Base-by-base conservation (phyloP, 1,140 invertebrate genomes). In the Brachionus plicatilis region DNA sequence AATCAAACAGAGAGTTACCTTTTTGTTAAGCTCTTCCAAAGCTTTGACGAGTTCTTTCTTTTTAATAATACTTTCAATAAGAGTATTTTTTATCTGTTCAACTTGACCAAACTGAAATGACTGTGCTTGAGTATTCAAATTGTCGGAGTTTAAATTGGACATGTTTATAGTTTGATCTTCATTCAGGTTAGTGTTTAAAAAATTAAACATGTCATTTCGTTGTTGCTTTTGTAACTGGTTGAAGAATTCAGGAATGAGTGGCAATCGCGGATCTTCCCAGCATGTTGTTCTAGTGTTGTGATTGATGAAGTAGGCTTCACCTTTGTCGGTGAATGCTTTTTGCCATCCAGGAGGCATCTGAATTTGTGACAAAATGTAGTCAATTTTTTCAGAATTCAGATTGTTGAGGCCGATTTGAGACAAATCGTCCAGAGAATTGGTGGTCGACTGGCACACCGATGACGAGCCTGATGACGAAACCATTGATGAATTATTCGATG, bases 261-360 rank as follows among this genome's bases (percentile, higher is more conserved):
- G 79, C 41, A 82, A 29, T 3, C 97, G 90, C 0, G 97, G 97
- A 92, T 99, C 97, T 88, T 99, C 97, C 97, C 97, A 99, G 88
- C 99, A 97, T 4, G 97, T 99, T 27, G 96, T 99, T 87, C 96
- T 92, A 91, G 98, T 99, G 88, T 97, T 96, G 89, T 99, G 97
- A 91, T 99, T 99, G 9, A 99, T 96, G 91, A 95, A 99, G 91
- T 99, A 99, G 43, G 96, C 93, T 86, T 96, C 91, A 70, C 95
- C 94, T 41, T 86, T 87, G 8, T 88, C 87, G 89, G 96, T 96
- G 20, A 95, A 95, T 90, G 84, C 84, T 45, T 80, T 37, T 70
- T 78, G 45, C 72, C 76, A 85, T 47, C 41, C 79, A 65, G 29
- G 37, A n/a, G 70, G 70, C 33, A 84, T 82, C 27, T 24, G 79